Conservation (phyloP, 2,888 invertebrate genomes). For the Troides aeacus region DNA sequence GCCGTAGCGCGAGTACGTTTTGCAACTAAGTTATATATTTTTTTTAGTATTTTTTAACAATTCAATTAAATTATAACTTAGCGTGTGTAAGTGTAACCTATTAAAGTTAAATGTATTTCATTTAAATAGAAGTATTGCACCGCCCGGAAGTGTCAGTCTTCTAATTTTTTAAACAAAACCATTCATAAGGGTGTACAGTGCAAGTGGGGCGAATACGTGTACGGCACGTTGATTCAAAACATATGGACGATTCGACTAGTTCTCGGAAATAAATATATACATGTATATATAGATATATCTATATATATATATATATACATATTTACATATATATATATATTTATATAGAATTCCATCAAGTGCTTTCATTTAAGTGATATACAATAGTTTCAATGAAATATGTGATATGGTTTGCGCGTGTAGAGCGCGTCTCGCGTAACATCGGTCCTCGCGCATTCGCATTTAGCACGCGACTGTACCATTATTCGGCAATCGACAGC, state of each 20-base stretch:
- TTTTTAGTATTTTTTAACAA: too few relatives aligned
- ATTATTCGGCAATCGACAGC: too few relatives aligned
- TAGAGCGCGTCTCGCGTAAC: conserved; percentile 11
- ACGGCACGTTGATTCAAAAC: conserved; percentile 16
- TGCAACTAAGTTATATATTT: too few relatives aligned
- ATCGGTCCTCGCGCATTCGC: conserved; percentile 28
- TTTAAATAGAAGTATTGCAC: conserved; percentile 58
- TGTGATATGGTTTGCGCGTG: conserved; percentile 9
- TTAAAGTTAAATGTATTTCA: too few relatives aligned
- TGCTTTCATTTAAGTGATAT: not conserved
- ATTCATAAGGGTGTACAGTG: conserved; percentile 37
- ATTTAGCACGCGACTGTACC: too few relatives aligned
- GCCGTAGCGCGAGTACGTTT: too few relatives aligned
- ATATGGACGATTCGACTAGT: conserved; percentile 6
- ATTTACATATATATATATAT: too few relatives aligned
- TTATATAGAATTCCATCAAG: not conserved
- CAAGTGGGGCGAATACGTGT: conserved; percentile 29
- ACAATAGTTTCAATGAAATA: not conserved
- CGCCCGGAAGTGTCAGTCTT: conserved; percentile 69
- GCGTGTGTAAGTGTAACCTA: too few relatives aligned
- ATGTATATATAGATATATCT: too few relatives aligned
- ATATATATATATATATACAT: too few relatives aligned
- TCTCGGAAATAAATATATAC: conserved; percentile 1
- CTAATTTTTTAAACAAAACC: conserved; percentile 37
- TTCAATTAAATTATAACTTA: too few relatives aligned